These are phyloP conservation scores for Sesia apiformis DNA, from an alignment of 2,888 invertebrate genomes.

Conservation along the genomic window DNA sequence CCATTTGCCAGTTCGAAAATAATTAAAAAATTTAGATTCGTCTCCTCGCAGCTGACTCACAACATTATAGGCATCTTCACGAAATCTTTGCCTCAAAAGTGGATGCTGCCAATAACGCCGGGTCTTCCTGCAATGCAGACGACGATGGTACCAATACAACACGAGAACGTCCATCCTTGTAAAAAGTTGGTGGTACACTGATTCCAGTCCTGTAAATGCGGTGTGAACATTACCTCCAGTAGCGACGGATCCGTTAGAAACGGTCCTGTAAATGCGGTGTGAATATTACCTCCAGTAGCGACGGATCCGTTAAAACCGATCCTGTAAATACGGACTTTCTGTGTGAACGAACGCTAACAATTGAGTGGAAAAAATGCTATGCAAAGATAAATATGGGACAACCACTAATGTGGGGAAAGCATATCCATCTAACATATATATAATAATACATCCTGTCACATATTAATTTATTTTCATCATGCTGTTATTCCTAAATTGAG, in stretches of 20 bases:
- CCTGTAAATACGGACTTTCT: neutral
- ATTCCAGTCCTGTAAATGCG: neutral
- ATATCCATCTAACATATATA: too few relatives aligned
- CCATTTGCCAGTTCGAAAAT: too few relatives aligned
- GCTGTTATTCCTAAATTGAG: too few relatives aligned
- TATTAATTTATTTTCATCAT: too few relatives aligned
- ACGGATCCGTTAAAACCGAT: neutral
- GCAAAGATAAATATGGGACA: too few relatives aligned
- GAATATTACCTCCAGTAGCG: too few relatives aligned
- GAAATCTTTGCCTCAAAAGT: constrained; percentile 9
- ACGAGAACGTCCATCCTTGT: neutral
- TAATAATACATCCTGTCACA: too few relatives aligned
- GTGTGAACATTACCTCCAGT: too few relatives aligned
- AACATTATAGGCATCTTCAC: constrained; percentile 7
- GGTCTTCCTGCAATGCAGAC: neutral
- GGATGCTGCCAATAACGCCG: constrained; percentile 16
- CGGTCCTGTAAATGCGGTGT: neutral
- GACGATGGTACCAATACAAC: neutral
- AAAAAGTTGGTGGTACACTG: neutral
- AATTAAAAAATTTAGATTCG: constrained; percentile 14
- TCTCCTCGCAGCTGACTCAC: too few relatives aligned
- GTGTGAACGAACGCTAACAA: neutral
- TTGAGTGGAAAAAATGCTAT: too few relatives aligned
- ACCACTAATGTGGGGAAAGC: too few relatives aligned
- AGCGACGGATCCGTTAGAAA: neutral